Evolutionary conservation across 53 echinoderm and acorn worm genomes (phyloP).

Genomic region (Echinometra lucunter): DNA sequence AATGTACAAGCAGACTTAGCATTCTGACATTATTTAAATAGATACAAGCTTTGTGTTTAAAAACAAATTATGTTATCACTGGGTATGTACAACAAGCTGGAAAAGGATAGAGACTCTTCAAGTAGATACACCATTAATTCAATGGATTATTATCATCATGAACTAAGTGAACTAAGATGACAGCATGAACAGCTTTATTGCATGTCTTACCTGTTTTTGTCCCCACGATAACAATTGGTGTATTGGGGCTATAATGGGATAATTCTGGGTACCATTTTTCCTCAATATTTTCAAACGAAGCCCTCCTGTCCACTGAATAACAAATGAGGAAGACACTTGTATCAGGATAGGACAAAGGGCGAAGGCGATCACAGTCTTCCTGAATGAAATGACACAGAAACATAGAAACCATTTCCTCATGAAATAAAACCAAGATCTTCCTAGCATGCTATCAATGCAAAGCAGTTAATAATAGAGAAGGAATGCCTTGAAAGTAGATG

Average conservation of each 20-base stretch:
- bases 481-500: too few species aligned
- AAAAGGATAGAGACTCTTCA: too few species aligned
- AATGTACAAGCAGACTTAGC: too few species aligned
- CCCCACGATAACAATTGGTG: constrained; percentile 82
- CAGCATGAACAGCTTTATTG: neutral
- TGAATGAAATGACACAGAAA: neutral
- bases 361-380: constrained; percentile 90
- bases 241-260: constrained; percentile 69
- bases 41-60: too few species aligned
- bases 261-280: constrained; percentile 83
- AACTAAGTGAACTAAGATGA: neutral
- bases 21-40: too few species aligned
- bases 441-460: neutral
- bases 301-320: constrained; percentile 72
- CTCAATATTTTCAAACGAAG: constrained; percentile 74
- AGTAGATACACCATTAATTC: neutral
- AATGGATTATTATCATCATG: neutral
- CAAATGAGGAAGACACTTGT: constrained; percentile 83
- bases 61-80: too few species aligned
- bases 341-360: constrained; percentile 82
- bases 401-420: neutral
- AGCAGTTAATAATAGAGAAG: too few species aligned
- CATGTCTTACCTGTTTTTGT: constrained; percentile 80
- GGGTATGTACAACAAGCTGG: too few species aligned
- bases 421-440: neutral